Base-by-base conservation (phyloP, 2,113 vertebrate species). In the Labrus mixtus region DNA sequence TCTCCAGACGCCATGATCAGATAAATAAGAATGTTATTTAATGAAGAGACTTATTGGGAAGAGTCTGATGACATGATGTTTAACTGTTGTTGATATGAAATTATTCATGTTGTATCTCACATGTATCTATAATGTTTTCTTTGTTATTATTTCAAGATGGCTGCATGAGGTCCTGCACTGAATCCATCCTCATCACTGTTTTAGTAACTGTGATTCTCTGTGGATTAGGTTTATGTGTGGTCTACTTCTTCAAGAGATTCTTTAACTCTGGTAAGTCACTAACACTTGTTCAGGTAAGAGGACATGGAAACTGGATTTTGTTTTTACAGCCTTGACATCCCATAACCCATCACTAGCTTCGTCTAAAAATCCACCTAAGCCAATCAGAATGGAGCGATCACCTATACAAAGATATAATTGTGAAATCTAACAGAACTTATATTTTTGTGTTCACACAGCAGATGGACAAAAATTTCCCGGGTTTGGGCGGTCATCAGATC, bases 141-240 rank as follows among this genome's bases (percentile, higher is more conserved):
- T 53, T 9, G 23, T 41, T 39, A 6, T 0, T 0, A 17, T 2
- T 77, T 73, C 67, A 7, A 82, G 80, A 1, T 10, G 8, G 17
- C 8, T 37, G 20, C 43, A 12, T 2, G 0, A 19, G 0, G 5
- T 46, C 57, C 43, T 39, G n/a, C 36, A 0, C 19, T 23, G 0
- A 0, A 0, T 0, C 0, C 9, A 45, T 0, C 17, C 1, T 0
- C 19, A 8, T 62, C 0, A 1, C 0, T 55, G 46, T n/a, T 25
- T 0, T 3, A 1, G 0, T 0, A 19, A 0, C 1, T 0, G 0
- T 2, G 1, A 0, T 37, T 16, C 0, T 22, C n/a, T 3, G 8
- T 46, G 43, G 36, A 41, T n/a, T n/a, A 3, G 13, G 48, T 1
- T 0, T 10, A 6, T 71, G 1, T 22, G 11, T 6, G 11, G 17